These are phyloP conservation scores for Masticophis lateralis DNA, from an alignment of 2,797 vertebrate species.

Conservation along the genomic window DNA sequence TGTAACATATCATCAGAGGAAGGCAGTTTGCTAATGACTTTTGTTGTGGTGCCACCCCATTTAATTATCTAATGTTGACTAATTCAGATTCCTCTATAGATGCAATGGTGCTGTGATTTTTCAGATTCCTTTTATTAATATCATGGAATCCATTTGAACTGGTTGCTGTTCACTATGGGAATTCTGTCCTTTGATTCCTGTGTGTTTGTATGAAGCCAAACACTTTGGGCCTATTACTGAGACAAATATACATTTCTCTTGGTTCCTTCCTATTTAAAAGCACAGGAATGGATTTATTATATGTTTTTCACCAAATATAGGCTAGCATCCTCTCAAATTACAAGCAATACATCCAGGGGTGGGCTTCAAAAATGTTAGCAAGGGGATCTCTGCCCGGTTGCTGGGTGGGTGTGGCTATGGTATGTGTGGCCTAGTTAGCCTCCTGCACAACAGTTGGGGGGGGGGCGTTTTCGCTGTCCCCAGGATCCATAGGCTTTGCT, in stretches of 20 bases:
- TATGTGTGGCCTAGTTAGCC: too few relatives aligned
- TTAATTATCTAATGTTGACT: constrained; percentile 13
- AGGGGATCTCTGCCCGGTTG: too few relatives aligned
- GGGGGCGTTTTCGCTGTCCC: too few relatives aligned
- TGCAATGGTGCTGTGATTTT: background rate
- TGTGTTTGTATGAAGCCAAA: background rate
- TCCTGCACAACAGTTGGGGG: too few relatives aligned
- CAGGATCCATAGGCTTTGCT: too few relatives aligned
- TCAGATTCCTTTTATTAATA: background rate
- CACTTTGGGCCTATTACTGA: too few relatives aligned
- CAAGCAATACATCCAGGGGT: background rate
- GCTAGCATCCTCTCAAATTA: background rate
- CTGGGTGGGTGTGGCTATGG: too few relatives aligned
- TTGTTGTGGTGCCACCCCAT: background rate
- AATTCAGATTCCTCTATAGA: background rate
- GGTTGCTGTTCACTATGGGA: background rate
- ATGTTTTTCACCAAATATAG: background rate
- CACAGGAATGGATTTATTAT: background rate
- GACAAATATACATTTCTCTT: background rate
- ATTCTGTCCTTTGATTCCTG: background rate
- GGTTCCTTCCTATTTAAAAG: background rate
- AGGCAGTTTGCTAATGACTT: constrained; percentile 8
- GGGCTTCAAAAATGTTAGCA: too few relatives aligned
- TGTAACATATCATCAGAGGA: constrained; percentile 19
- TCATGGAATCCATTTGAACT: background rate